Conservation (phyloP, 2,888 invertebrate genomes). For the Aphidius colemani region DNA sequence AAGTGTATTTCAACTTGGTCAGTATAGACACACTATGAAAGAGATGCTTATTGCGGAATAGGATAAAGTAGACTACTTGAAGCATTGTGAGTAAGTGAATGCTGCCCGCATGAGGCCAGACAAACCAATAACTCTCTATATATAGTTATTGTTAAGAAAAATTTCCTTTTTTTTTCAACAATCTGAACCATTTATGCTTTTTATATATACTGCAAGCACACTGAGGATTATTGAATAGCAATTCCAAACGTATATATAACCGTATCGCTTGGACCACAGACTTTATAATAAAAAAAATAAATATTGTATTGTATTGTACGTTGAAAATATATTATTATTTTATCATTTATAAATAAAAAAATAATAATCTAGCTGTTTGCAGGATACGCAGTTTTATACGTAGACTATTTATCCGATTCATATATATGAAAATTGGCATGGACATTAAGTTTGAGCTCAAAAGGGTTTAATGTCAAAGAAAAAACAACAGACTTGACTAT, state of each 20-base stretch:
- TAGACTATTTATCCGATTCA: too few species aligned
- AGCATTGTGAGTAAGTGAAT: conserved; percentile 49
- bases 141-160: conserved; percentile 48
- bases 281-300: too few species aligned
- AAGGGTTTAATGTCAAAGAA: too few species aligned
- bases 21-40: too few species aligned
- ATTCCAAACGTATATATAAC: conserved; percentile 28
- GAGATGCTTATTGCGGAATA: too few species aligned
- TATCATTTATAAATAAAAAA: background rate
- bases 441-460: too few species aligned
- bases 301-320: background rate
- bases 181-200: conserved; percentile 40
- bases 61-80: background rate
- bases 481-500: too few species aligned
- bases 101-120: conserved; percentile 43
- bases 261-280: too few species aligned
- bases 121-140: conserved; percentile 54
- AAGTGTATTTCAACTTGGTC: background rate
- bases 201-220: conserved; percentile 36
- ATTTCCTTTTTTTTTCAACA: background rate
- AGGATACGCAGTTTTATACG: too few species aligned
- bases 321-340: too few species aligned
- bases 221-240: conserved; percentile 44
- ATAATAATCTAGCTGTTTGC: too few species aligned
- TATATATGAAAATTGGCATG: too few species aligned